Base-by-base conservation (phyloP, 1,140 invertebrate genomes). In the Euwallacea fornicatus region DNA sequence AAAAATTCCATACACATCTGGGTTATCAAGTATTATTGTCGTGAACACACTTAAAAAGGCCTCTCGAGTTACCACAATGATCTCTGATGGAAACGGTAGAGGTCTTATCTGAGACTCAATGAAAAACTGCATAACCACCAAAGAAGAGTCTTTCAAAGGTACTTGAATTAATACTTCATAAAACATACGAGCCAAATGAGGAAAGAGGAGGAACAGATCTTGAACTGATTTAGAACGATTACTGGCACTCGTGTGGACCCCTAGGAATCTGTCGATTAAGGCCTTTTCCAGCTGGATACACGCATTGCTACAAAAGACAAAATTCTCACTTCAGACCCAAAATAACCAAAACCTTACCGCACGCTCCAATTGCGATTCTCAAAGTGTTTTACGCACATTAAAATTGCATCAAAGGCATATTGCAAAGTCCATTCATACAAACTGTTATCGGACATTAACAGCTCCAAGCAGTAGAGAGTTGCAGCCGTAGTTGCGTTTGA, bases 181-280 rank as follows among this genome's bases (percentile, higher is more conserved):
- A 54, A 76, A 76, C 33, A 33, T 41, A 2, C n/a, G 7, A 1
- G 65, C 41, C 8, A 75, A 47, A 13, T 66, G 16, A 0, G 75
- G 75, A 56, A 74, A 76, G 44, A 76, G 41, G 3, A 54, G 41
- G 47, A 76, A 72, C 9, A 76, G 54, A 66, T 76, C 74, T 53
- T 72, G 59, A 1, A 75, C 71, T 11, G 62, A 60, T 60, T 75
- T 75, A n/a, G 75, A 62, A n/a, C 75, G 65, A 9, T 62, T 72
- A 21, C 58, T 71, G 33, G 16, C 15, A 3, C 67, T 64, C 10
- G 74, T 63, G 6, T 54, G 58, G 43, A 76, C 75, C 2, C 75
- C 75, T 42, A 73, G 66, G 47, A 75, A 70, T 11, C 75, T 50
- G 15, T 76, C 74, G 15, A 76, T 76, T n/a, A 76, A 46, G 9